Conservation (phyloP, 2,797 vertebrate species). For the Sorex maritimensis region DNA sequence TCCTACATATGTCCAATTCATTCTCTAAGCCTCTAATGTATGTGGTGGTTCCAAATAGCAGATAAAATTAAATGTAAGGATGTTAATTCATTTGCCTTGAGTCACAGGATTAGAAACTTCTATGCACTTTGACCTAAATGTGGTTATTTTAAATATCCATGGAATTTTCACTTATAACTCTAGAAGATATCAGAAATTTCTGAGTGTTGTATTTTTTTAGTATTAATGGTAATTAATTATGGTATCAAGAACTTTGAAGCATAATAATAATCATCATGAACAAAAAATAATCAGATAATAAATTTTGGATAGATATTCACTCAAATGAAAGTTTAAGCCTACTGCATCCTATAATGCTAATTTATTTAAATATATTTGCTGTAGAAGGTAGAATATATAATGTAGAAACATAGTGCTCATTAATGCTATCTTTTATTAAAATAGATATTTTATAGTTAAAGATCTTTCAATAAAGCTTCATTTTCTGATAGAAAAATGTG, state of each 20-base stretch:
- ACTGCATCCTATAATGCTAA: constrained; percentile 41
- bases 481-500: constrained; percentile 74
- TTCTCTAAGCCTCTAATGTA: background rate
- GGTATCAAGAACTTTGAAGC: constrained; percentile 15
- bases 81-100: background rate
- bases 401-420: constrained; percentile 34
- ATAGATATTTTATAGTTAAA: constrained; percentile 60
- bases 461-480: constrained; percentile 23
- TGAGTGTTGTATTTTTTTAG: background rate
- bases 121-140: background rate
- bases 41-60: background rate
- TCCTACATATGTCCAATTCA: background rate
- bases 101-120: background rate
- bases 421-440: constrained; percentile 65
- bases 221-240: constrained; percentile 11
- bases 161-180: constrained; percentile 10
- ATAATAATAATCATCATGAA: background rate
- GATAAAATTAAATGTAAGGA: background rate
- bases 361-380: constrained; percentile 32
- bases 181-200: background rate
- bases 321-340: constrained; percentile 42
- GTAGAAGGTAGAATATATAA: background rate
- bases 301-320: constrained; percentile 63
- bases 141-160: background rate
- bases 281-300: constrained; percentile 23